Base-by-base conservation (phyloP, 1,140 invertebrate genomes). In the Nasonia longicornis region DNA sequence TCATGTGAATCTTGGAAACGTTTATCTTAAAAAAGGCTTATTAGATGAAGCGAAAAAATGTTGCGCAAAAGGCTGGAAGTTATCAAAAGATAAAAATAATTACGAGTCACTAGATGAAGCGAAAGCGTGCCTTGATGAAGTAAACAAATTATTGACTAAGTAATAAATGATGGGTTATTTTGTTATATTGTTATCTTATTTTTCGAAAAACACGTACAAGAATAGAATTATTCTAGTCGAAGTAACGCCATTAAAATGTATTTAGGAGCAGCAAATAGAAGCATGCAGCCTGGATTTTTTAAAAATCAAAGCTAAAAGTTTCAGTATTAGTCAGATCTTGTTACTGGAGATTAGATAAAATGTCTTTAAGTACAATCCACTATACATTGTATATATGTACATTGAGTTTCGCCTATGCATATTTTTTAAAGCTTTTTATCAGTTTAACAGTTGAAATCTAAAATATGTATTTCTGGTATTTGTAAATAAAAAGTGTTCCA, bases 1-100 rank as follows among this genome's bases (percentile, higher is more conserved):
- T 82, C 93, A 96, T 90, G 93, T 96, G 26, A 98, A 98, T 91
- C 89, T 98, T 80, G 97, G 96, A 20, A 93, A 95, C 82, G 92
- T 96, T 75, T 95, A 95, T 86, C 86, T 98, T 14, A 93, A 95
- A 85, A 94, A 94, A 87, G 93, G 93, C 35, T 87, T 96, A 72
- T 87, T 94, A 58, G 88, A 92, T 16, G 92, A 95, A 87, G 96
- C 96, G 2, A 93, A 94, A 87, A 93, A 93, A 83, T 90, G 89
- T 71, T 98, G 97, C 87, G 92, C 92, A 35, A 90, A 93, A 86
- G 96, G 94, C 0, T 93, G 93, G 91, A 93, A 91, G 88, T 87
- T 96, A 83, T 95, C 94, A 8, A 92, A 92, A 84, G 91, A 92
- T 81, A 89, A 90, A 81, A 92, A 94, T 72, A 93, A 96, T 88